A percentile compares a stretch with the other conserved stretches of the same genome.
These are phyloP conservation scores for Papilio dardanus DNA, from an alignment of 1,140 invertebrate species.

Conservation along the genomic window DNA sequence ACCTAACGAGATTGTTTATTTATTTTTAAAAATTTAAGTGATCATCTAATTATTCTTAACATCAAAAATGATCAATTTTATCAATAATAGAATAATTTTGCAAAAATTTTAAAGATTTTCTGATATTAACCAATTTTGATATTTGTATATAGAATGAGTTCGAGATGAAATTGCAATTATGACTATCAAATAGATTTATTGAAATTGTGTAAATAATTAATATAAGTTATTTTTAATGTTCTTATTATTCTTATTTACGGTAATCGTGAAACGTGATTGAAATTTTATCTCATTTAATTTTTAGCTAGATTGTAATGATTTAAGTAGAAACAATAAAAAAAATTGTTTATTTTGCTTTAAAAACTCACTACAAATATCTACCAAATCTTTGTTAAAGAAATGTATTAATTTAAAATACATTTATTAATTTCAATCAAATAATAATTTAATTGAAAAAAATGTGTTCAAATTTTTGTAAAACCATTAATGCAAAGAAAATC, in stretches of 20 bases:
- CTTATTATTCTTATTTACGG: background rate
- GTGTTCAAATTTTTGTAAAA: too few species aligned
- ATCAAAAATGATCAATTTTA: too few species aligned
- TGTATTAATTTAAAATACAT: too few species aligned
- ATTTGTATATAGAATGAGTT: constrained; percentile 75
- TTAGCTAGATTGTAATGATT: background rate
- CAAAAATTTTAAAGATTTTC: too few species aligned
- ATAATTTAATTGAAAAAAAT: too few species aligned
- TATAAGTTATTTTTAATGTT: constrained; percentile 59
- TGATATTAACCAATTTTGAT: constrained; percentile 49
- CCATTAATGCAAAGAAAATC: too few species aligned
- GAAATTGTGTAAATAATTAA: constrained; percentile 71
- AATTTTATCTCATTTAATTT: background rate
- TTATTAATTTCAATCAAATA: too few species aligned
- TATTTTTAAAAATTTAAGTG: constrained; percentile 22
- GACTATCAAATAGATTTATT: constrained; percentile 59
- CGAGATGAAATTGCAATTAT: constrained; percentile 64
- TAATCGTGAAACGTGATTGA: background rate
- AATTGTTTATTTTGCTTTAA: background rate
- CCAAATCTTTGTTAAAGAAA: too few species aligned
- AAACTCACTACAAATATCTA: too few species aligned
- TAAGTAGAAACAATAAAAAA: background rate
- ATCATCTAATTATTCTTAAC: background rate
- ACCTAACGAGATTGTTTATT: constrained; percentile 27
- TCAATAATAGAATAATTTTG: too few species aligned